Percentiles rank a stretch among this genome's conserved stretches.
phyloP scores from a whole-genome alignment of 1,140 invertebrate genomes.

The Euura saliciscinereae region DNA sequence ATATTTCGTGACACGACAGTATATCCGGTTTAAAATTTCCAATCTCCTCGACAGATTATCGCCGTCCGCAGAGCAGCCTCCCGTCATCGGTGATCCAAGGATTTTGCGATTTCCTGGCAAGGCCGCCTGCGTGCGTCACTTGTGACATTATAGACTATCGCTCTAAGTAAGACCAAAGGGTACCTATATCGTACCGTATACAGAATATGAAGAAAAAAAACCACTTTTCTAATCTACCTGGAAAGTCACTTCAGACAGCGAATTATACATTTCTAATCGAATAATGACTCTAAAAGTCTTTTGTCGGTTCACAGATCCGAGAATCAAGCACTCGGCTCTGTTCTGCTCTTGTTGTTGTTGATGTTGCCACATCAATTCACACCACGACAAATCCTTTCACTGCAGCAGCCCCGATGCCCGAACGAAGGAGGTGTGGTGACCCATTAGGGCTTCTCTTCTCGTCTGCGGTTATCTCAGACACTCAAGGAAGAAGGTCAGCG shows the following conservation, averaged over 20 bases:
- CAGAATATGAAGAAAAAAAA: no score
- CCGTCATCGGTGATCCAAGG: not conserved
- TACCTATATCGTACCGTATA: not conserved
- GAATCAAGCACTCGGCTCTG: not conserved
- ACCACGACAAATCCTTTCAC: not conserved
- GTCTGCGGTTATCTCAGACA: not conserved
- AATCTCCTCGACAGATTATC: not conserved
- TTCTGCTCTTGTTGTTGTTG: not conserved
- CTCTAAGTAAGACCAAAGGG: not conserved
- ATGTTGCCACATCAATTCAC: not conserved
- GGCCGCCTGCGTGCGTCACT: not conserved
- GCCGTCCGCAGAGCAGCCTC: not conserved
- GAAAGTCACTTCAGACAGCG: no score
- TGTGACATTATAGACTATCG: not conserved
- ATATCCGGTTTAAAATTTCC: not conserved
- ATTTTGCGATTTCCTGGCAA: slow-evolving; percentile 7
- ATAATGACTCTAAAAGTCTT: no score
- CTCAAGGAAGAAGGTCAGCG: slow-evolving; percentile 2
- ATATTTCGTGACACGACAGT: not conserved
- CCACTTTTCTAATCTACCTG: no score
- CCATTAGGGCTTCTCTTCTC: not conserved
- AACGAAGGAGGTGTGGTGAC: not conserved
- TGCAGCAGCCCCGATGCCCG: not conserved
- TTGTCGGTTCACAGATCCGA: no score
- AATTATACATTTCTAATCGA: no score